Evolutionary conservation across 2,797 vertebrate species (phyloP).

Genomic region (Pterois miles): DNA sequence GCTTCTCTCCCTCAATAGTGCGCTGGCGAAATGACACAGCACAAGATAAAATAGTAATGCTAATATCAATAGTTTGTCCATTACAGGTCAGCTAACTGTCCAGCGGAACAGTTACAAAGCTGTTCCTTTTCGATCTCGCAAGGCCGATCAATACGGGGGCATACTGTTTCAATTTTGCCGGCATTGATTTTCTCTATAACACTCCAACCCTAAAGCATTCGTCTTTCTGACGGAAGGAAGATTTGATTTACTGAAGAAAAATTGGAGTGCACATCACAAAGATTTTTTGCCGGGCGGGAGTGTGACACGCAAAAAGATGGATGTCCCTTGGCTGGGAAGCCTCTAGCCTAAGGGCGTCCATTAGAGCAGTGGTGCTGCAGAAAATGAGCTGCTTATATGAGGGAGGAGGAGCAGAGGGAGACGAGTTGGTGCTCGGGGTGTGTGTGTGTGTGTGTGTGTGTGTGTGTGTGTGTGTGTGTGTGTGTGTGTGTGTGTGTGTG

Average conservation of each 20-base stretch:
- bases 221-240: conserved; percentile 99
- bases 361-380: conserved; percentile 93
- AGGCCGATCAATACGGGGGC: conserved; percentile 97
- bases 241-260: conserved; percentile 99
- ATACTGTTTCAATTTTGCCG: conserved; percentile 99
- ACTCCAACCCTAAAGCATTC: conserved; percentile 96
- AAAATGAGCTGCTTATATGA: conserved; percentile 88
- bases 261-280: conserved; percentile 99
- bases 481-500: conserved; percentile 20
- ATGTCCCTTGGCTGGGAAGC: conserved; percentile 96
- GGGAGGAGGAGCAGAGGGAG: conserved; percentile 66
- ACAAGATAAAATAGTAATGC: conserved; percentile 98
- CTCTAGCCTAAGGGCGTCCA: conserved; percentile 97
- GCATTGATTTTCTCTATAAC: conserved; percentile 99
- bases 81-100: conserved; percentile 99
- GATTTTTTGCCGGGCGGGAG: conserved; percentile 94
- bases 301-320: conserved; percentile 97
- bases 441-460: conserved; percentile 20
- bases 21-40: conserved; percentile 90
- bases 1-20: conserved; percentile 61
- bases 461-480: background rate
- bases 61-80: conserved; percentile 99
- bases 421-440: conserved; percentile 38
- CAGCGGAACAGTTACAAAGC: conserved; percentile 99
- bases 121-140: conserved; percentile 98